phyloP scores from a whole-genome alignment of 2,113 vertebrate species.

The Mustelus asterias region DNA sequence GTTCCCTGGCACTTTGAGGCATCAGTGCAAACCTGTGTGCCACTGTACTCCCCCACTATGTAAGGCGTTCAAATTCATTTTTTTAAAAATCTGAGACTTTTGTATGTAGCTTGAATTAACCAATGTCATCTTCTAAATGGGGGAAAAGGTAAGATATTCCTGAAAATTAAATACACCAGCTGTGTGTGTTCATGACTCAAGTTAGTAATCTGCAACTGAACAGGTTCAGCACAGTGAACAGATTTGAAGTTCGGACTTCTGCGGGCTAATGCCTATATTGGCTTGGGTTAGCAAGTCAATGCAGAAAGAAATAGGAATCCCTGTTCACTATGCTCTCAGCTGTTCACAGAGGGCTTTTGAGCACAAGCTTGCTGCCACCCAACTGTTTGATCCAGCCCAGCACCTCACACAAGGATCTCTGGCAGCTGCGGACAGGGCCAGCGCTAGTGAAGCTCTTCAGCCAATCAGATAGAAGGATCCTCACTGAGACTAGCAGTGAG shows the following conservation, averaged over 20 bases:
- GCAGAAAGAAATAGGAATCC: background rate
- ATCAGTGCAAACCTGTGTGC: too few relatives aligned
- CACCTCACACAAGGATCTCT: background rate
- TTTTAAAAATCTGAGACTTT: background rate
- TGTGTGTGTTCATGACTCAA: background rate
- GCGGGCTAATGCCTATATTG: background rate
- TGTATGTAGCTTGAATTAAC: background rate
- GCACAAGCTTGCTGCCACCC: background rate
- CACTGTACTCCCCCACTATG: background rate
- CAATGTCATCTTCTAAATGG: too few relatives aligned
- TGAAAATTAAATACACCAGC: background rate
- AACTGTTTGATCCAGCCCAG: background rate
- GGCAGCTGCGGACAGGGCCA: background rate
- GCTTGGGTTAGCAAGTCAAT: background rate
- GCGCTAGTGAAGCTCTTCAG: background rate
- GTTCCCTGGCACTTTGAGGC: too few relatives aligned
- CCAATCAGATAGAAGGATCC: background rate
- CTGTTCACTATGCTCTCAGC: background rate
- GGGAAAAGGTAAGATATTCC: background rate
- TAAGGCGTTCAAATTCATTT: background rate
- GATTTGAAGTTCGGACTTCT: background rate
- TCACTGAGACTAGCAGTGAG: background rate
- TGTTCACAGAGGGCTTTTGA: background rate
- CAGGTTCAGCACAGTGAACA: background rate
- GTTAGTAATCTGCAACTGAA: background rate